Conservation (phyloP, 2,113 vertebrate genomes). For the Entomyzon cyanotis region DNA sequence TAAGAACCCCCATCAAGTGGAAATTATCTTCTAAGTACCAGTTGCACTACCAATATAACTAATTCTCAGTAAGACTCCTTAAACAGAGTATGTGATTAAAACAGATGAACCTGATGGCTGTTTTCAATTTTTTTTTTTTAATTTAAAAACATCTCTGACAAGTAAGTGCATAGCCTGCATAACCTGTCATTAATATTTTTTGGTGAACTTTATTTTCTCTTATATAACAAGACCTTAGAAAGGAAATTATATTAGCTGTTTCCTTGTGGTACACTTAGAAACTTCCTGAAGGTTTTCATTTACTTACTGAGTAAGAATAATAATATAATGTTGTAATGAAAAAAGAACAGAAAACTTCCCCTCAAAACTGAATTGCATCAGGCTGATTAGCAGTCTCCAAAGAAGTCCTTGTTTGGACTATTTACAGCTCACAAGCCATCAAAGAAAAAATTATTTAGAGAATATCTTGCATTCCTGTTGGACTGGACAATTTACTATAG, state of each 20-base stretch:
- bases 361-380: neutral
- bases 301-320: neutral
- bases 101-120: neutral
- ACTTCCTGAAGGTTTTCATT: neutral
- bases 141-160: neutral
- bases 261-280: neutral
- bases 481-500: neutral
- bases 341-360: neutral
- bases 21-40: neutral
- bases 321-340: neutral
- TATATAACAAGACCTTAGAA: neutral
- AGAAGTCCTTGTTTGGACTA: neutral
- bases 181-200: neutral
- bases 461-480: neutral
- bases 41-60: neutral
- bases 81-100: neutral
- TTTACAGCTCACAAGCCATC: neutral
- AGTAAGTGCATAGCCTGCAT: neutral
- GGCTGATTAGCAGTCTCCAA: neutral
- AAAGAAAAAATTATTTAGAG: neutral
- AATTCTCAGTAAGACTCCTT: neutral
- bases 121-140: neutral
- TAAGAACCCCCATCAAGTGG: neutral
- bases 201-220: neutral
- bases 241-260: neutral